phyloP scores from a whole-genome alignment of 2,797 vertebrate species.

The Eulemur coronatus region DNA sequence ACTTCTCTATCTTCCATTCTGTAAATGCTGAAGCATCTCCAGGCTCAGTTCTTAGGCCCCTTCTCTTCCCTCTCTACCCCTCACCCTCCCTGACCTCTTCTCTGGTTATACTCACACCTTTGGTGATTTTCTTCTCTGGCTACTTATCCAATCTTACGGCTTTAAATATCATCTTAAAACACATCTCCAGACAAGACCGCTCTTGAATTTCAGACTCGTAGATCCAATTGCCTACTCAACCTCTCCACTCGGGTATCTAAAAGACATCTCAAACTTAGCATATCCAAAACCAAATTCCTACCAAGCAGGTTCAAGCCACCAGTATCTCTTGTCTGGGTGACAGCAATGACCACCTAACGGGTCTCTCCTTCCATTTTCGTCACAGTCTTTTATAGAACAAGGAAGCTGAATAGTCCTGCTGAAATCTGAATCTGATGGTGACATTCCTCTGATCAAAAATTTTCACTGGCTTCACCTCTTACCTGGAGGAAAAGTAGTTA shows the following conservation, averaged over 20 bases:
- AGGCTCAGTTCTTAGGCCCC: not conserved
- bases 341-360: not conserved
- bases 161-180: not conserved
- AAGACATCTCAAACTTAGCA: not conserved
- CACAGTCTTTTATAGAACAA: not conserved
- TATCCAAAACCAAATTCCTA: not conserved
- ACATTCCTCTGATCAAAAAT: not conserved
- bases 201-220: not conserved
- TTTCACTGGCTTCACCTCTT: not conserved
- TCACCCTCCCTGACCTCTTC: not conserved
- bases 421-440: not conserved
- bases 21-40: not conserved
- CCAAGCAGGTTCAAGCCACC: not conserved
- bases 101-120: not conserved
- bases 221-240: not conserved
- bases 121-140: not conserved
- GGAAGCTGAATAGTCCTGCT: not conserved
- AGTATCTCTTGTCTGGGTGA: not conserved
- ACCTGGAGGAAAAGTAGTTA: not conserved
- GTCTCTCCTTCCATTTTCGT: not conserved
- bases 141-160: not conserved
- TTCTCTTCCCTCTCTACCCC: accelerated
- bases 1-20: not conserved
- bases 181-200: not conserved
- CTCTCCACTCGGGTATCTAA: not conserved